Evolutionary conservation across 2,888 invertebrate species (phyloP), one percentile per base, ranked within the genome.

Genomic region (Aricia artaxerxes): DNA sequence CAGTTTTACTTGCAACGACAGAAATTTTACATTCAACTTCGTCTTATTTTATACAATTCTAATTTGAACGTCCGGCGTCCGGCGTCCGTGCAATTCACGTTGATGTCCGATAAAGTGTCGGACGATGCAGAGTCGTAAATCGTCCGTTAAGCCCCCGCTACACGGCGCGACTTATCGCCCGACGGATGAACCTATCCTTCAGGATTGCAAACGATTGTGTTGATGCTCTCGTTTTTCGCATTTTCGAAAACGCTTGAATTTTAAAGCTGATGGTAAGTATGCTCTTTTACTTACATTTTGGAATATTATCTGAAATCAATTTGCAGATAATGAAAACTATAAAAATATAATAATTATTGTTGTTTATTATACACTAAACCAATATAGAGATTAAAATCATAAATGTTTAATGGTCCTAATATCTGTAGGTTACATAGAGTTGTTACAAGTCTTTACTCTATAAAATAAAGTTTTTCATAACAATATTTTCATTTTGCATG

Each of bases 41-140:
- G 31, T 3, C 35, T 4, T 69, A 35, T 38, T 69, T 69, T 38
- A 69, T 69, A 69, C 35, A 69, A 69, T 69, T 69, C 69, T 69
- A 69, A 69, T 69, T 69, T 69, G 69, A 16, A 35, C 69, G 35
- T 38, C 35, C 69, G 69, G 11, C 69, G 38, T 69, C 69, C 69
- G 35, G 4, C 64, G 64, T 24, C 31, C 64, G 64, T 61, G 35
- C 35, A 35, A 69, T 69, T 69, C 69, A 69, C 69, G 69, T 69
- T 69, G 35, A 69, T 69, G 69, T 69, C 69, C 69, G 69, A 69
- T 69, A 69, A 69, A 69, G 69, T 69, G 69, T 69, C 69, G 69
- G 35, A 69, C 53, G 76, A 35, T 76, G 76, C 76, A 76, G 76
- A 31, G 53, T 13, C 76, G 57, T 53, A 57, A 76, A 57, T 73